Evolutionary conservation across 2,888 invertebrate species (phyloP).

Genomic region (Drosophila stalkeri): DNA sequence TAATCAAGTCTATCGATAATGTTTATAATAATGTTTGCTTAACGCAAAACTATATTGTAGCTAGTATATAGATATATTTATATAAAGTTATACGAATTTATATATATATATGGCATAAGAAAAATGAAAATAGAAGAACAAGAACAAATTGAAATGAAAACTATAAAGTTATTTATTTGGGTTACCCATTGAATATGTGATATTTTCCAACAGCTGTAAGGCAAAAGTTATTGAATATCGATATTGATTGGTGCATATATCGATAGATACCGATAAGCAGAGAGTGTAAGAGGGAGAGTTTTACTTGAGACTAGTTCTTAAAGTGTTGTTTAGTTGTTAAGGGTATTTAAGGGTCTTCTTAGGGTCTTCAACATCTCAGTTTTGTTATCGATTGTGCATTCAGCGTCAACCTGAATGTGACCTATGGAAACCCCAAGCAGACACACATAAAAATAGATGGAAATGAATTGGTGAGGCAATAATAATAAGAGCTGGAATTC

Average conservation of each 20-base stretch:
- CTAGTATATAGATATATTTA: slow-evolving; percentile 7
- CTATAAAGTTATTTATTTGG: not conserved
- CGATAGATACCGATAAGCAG: slow-evolving; percentile 2
- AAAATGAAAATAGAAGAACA: not conserved
- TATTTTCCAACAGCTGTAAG: slow-evolving; percentile 55
- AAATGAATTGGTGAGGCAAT: slow-evolving; percentile 12
- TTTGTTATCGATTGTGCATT: not conserved
- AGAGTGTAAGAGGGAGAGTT: too few species aligned
- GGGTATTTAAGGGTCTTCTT: too few species aligned
- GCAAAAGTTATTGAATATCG: slow-evolving; percentile 10
- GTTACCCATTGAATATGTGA: slow-evolving; percentile 42
- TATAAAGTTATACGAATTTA: not conserved
- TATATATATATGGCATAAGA: not conserved
- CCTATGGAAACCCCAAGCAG: slow-evolving; percentile 22
- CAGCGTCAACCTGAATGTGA: slow-evolving; percentile 24
- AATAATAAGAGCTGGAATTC: slow-evolving; percentile 28
- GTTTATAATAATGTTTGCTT: slow-evolving; percentile 9
- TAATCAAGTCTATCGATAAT: slow-evolving; percentile 24
- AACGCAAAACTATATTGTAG: slow-evolving; percentile 1
- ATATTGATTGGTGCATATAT: not conserved
- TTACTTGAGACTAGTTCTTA: too few species aligned
- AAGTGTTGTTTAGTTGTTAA: too few species aligned
- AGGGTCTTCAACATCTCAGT: not conserved
- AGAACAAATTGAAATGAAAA: slow-evolving; percentile 2
- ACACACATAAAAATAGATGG: not conserved